Percentiles rank a stretch among this genome's conserved stretches.
These are phyloP conservation scores for Heliothis virescens DNA, from an alignment of 1,140 invertebrate genomes.

Conservation along the genomic window DNA sequence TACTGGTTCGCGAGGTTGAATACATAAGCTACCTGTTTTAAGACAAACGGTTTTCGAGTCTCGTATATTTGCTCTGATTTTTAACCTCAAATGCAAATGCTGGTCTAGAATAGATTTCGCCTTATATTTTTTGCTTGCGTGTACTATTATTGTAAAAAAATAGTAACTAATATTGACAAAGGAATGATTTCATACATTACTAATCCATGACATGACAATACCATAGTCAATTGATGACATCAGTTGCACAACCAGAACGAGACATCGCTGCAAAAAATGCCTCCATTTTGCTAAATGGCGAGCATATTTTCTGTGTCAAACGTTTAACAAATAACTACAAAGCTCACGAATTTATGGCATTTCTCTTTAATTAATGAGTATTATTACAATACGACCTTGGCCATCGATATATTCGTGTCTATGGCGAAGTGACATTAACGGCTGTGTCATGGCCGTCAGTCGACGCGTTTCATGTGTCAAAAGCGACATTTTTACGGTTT, in stretches of 20 bases:
- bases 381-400: conserved; percentile 18
- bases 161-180: no score
- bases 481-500: conserved; percentile 59
- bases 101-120: background rate
- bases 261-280: background rate
- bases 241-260: background rate
- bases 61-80: conserved; percentile 13
- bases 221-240: background rate
- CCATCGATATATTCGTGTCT: conserved; percentile 1
- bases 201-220: background rate
- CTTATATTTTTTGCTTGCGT: background rate
- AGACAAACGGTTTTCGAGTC: conserved; percentile 1
- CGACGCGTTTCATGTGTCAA: conserved; percentile 17
- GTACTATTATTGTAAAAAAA: background rate
- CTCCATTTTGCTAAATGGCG: background rate
- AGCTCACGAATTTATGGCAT: background rate
- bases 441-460: conserved; percentile 3
- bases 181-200: no score
- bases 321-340: background rate
- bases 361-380: conserved; percentile 22
- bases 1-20: conserved; percentile 23
- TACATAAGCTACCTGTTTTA: conserved; percentile 23
- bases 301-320: background rate
- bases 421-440: background rate
- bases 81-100: conserved; percentile 1